Base-by-base conservation (phyloP, 2,888 invertebrate genomes). In the Azorinus chamasolen region DNA sequence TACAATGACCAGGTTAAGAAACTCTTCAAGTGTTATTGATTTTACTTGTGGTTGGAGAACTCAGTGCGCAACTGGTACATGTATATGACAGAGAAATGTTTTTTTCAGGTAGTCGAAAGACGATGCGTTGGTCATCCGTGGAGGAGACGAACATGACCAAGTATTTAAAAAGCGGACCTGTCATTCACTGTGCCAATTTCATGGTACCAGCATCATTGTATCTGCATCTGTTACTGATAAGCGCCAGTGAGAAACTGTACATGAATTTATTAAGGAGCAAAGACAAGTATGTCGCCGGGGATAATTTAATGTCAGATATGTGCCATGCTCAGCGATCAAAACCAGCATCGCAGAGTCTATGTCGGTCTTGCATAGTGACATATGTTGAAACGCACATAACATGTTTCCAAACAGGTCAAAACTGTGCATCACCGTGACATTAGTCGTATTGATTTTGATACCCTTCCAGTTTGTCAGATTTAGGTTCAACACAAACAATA, bases 241-340 rank as follows among this genome's bases (percentile, higher is more conserved):
- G 62, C 62, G 43, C 46, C n/a, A 70, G 70, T 55, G 62, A 70
- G 55, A 43, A 32, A 27, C n/a, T 32, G 20, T 70, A 70, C 39
- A 62, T 48, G n/a, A 16, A 39, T n/a, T 62, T 55, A 48, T 18
- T 70, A 18, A 55, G 20, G n/a, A 50, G 20, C 14, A 62, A 55
- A 41, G 57, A 70, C 27, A 62, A 62, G 37, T 62, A 62, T 20
- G 43, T 24, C 0, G 39, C 50, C 4, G 10, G 10, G 10, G 39
- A 20, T 5, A 27, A 51, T 24, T 24, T 51, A 41, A 4, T 70
- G 69, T 54, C 25, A 61, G 18, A 25, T 69, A 16, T 69, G 69
- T 61, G 27, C 51, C 0, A 59, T 46, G 32, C 20, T 69, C 10
- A 69, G 61, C 24, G 51, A 69, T 20, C 59, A 69, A 43, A 51